Evolutionary conservation across 2,888 invertebrate species (phyloP).

Genomic region (Leptodirus hochenwartii): DNA sequence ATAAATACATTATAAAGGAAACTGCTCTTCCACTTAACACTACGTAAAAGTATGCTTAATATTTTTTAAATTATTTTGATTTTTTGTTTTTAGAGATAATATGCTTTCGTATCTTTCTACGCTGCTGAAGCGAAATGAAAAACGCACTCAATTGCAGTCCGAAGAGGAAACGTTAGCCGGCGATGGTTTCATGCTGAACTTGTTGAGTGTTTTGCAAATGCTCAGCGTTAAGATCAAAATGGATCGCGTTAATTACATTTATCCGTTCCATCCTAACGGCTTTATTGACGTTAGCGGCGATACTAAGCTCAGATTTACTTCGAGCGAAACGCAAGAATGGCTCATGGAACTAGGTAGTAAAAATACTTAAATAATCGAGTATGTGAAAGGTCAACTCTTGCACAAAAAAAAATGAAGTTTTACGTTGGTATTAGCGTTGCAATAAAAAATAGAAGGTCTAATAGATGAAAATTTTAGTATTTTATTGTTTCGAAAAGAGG

Average conservation of each 20-base stretch:
- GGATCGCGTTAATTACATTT: slow-evolving; percentile 75
- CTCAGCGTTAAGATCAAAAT: slow-evolving; percentile 78
- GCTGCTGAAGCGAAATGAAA: slow-evolving; percentile 63
- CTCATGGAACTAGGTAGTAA: slow-evolving; percentile 43
- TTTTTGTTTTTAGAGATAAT: slow-evolving; percentile 48
- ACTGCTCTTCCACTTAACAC: no score
- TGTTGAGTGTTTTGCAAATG: slow-evolving; percentile 78
- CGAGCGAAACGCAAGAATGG: slow-evolving; percentile 68
- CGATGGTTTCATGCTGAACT: slow-evolving; percentile 91
- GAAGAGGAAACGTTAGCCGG: slow-evolving; percentile 76
- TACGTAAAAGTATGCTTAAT: no score
- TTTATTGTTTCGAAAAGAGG: slow-evolving; percentile 1
- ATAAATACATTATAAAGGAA: no score
- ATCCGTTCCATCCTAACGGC: slow-evolving; percentile 69
- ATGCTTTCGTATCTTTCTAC: slow-evolving; percentile 65
- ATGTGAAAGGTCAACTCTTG: no score
- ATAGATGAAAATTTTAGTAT: no score
- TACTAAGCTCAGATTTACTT: slow-evolving; percentile 66
- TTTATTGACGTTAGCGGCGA: slow-evolving; percentile 57
- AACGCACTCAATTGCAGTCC: slow-evolving; percentile 76
- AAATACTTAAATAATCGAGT: no score
- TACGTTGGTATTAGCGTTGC: slow-evolving; percentile 1
- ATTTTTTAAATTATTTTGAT: no score
- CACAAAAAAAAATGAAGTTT: slow-evolving; percentile 18
- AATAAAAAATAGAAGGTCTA: no score